Conservation (phyloP, 2,113 vertebrate genomes). For the Aythya baeri region DNA sequence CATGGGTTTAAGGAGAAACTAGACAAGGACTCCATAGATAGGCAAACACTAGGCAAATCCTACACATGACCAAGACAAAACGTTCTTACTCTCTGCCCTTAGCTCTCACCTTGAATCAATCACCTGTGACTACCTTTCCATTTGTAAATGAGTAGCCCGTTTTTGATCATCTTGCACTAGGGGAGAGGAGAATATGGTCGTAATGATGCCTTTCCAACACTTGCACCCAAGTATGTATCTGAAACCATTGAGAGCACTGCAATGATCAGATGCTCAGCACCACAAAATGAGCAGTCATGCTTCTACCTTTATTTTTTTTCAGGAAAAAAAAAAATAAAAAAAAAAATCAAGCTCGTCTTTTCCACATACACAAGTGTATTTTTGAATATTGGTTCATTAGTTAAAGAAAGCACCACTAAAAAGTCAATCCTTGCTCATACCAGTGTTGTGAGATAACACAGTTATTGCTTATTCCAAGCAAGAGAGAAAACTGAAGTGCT, state of each 20-base stretch:
- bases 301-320: background rate
- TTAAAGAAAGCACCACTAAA: background rate
- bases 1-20: background rate
- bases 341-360: too few species aligned
- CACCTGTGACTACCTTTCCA: background rate
- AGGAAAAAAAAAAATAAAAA: background rate
- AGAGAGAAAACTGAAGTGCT: background rate
- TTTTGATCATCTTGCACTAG: background rate
- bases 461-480: background rate
- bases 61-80: accelerated
- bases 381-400: too few species aligned
- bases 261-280: background rate
- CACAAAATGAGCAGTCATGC: background rate
- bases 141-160: background rate
- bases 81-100: background rate
- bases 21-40: background rate
- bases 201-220: background rate
- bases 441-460: background rate
- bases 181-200: background rate
- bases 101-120: background rate
- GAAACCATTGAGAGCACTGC: background rate
- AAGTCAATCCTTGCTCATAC: background rate
- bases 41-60: background rate
- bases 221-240: accelerated
- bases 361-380: too few species aligned